Evolutionary conservation across 2,888 invertebrate genomes (phyloP).

Genomic region (Aleiodes leptofemur): DNA sequence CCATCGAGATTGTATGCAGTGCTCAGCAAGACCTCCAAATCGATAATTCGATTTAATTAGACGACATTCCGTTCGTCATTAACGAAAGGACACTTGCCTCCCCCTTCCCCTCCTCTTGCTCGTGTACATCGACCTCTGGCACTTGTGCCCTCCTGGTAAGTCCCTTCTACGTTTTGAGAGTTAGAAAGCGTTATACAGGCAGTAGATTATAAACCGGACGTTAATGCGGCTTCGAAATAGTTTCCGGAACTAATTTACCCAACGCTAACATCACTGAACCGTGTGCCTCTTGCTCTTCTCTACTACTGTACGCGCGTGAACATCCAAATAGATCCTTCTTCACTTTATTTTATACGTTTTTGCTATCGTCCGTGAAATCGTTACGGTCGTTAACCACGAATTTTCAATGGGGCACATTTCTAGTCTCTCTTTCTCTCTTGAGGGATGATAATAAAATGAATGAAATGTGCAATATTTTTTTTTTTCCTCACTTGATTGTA

Average conservation of each 20-base stretch:
- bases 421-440: neutral
- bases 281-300: neutral
- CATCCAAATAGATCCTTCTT: conserved; percentile 31
- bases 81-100: conserved; percentile 47
- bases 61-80: conserved; percentile 60
- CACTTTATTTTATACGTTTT: conserved; percentile 56
- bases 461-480: neutral
- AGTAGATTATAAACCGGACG: conserved; percentile 59
- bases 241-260: conserved; percentile 67
- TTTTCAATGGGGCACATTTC: conserved; percentile 45
- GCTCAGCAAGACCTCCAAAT: conserved; percentile 41
- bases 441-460: conserved; percentile 5
- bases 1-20: conserved; percentile 39
- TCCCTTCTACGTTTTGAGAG: conserved; percentile 12
- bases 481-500: neutral
- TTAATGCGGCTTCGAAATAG: conserved; percentile 67
- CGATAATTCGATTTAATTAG: conserved; percentile 65
- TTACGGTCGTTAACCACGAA: conserved; percentile 57
- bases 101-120: neutral
- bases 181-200: conserved; percentile 39
- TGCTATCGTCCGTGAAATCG: conserved; percentile 57
- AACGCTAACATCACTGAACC: conserved; percentile 27
- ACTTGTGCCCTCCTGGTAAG: conserved; percentile 38
- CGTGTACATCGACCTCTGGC: conserved; percentile 9
- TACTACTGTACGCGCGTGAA: conserved; percentile 28